Base-by-base conservation (phyloP, 2,113 vertebrate species). In the Pseudopipra pipra region DNA sequence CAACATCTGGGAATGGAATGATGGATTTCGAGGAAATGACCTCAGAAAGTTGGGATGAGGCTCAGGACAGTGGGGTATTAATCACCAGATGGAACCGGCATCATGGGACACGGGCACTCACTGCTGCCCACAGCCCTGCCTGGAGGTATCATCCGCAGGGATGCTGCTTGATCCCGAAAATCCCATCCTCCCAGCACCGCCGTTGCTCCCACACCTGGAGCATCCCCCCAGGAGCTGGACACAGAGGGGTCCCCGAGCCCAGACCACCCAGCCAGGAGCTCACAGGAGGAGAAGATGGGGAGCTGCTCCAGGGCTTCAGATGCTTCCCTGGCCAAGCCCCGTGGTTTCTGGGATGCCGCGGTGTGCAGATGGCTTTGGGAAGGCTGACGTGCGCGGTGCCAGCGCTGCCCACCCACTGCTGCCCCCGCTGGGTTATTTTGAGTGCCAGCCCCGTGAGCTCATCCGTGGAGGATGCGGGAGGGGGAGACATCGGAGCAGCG, bases 21-120 rank as follows among this genome's bases (percentile, higher is more conserved):
- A 78, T 74, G 80, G 63, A 78, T 92, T 95, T 92, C 28, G 52
- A 89, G 91, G 86, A 94, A 95, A 90, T 67, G 43, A 92, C 86
- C 73, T 77, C 93, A 96, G 46, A 59, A 90, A 52, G 51, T 12
- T 24, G 76, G 85, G 75, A 74, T 44, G 71, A 87, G 46, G 43
- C 13, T 90, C 82, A 85, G 87, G 51, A 17, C 51, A 25, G 55
- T 14, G 33, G 55, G 52, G 4, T 41, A 41, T 88, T 83, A 74
- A 80, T 77, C 76, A 80, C 46, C 62, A 63, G 43, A 55, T 55
- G 59, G 51, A 88, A 46, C 3, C 2, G 3, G 31, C 13, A 24
- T 22, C 35, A 5, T 3, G 37, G 81, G 78, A 68, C 49, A 8
- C 0, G 8, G 49, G 65, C 12, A 6, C 27, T 10, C 6, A 0